These are phyloP conservation scores for Silurus glanis DNA, from an alignment of 2,113 vertebrate species.

Conservation along the genomic window DNA sequence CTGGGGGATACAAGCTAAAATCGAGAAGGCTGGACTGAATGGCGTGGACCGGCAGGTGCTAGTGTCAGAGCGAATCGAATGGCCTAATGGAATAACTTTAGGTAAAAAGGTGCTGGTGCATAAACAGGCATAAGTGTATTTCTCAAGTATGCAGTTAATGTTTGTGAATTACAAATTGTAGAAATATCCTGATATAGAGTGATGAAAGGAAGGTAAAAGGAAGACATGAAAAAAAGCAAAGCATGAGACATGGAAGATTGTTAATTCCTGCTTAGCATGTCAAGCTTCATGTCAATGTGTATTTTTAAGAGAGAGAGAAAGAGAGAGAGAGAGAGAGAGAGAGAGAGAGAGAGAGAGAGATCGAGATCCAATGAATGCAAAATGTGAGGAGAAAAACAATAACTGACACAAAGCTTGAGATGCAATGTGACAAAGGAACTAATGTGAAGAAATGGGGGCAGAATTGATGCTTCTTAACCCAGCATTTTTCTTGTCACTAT, in stretches of 20 bases:
- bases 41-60: conserved; percentile 85
- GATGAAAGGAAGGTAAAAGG: background rate
- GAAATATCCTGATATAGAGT: background rate
- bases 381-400: background rate
- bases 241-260: background rate
- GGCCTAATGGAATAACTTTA: conserved; percentile 96
- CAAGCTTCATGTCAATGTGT: background rate
- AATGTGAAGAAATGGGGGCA: conserved; percentile 36
- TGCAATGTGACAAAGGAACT: conserved; percentile 37
- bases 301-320: conserved; percentile 10
- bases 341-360: background rate
- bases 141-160: background rate
- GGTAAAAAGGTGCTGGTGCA: conserved; percentile 72
- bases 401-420: conserved; percentile 21
- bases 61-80: conserved; percentile 91
- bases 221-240: background rate
- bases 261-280: background rate
- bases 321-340: conserved; percentile 9
- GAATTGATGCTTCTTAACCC: background rate
- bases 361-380: conserved; percentile 3
- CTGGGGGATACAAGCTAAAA: conserved; percentile 93
- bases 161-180: background rate
- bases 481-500: background rate
- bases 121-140: background rate
- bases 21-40: conserved; percentile 94